phyloP scores from a whole-genome alignment of 2,113 vertebrate species.

The Hippocampus guttulatus region DNA sequence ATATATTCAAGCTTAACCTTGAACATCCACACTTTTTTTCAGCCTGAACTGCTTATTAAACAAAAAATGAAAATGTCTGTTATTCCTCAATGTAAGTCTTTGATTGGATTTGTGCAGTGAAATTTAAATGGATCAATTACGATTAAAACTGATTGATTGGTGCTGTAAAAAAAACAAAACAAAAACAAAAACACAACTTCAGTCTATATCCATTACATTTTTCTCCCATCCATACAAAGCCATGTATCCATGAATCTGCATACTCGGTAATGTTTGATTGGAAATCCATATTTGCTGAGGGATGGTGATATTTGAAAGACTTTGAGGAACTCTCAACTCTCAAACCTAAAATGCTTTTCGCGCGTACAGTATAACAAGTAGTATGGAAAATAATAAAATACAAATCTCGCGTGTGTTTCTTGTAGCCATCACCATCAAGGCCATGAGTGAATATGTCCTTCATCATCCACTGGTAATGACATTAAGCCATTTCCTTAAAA shows the following conservation, averaged over 20 bases:
- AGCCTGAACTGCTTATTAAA: background rate
- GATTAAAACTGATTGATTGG: background rate
- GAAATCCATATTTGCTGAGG: background rate
- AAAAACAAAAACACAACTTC: background rate
- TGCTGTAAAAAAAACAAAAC: background rate
- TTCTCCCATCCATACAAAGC: background rate
- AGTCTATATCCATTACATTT: background rate
- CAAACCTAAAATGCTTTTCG: slow-evolving; percentile 24
- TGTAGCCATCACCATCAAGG: slow-evolving; percentile 8
- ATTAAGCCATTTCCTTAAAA: slow-evolving; percentile 38
- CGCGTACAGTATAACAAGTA: background rate
- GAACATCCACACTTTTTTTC: background rate
- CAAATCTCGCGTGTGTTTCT: slow-evolving; percentile 7
- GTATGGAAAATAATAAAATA: slow-evolving; percentile 1
- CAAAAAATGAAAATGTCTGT: background rate
- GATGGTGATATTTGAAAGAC: slow-evolving; percentile 10
- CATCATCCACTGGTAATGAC: slow-evolving; percentile 22
- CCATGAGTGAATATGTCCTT: background rate
- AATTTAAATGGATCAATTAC: background rate
- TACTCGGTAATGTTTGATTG: slow-evolving; percentile 4
- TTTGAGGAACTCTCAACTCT: slow-evolving; percentile 4
- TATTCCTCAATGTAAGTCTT: background rate
- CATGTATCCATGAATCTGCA: background rate
- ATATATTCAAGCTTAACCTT: background rate
- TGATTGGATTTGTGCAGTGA: background rate